Evolutionary conservation across 2,113 vertebrate species (phyloP).

Genomic region (Xiphophorus couchianus): DNA sequence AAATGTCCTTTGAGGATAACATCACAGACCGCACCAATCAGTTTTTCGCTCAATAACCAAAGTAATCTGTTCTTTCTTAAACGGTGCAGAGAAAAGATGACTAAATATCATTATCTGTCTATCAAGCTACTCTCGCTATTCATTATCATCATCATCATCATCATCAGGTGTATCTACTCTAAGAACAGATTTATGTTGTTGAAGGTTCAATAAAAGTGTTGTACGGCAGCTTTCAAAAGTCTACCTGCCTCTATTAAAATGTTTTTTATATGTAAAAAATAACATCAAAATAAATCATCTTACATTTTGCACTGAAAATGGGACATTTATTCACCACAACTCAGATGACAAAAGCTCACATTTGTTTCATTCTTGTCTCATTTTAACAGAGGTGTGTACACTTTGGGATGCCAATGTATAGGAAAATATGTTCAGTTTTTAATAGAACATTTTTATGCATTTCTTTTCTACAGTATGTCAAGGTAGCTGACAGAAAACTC

Average conservation of each 20-base stretch:
- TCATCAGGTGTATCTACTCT: neutral
- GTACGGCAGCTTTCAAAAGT: neutral
- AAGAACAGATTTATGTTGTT: neutral
- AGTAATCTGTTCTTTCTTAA: neutral
- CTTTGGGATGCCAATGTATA: neutral
- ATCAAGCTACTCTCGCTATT: neutral
- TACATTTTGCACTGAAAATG: neutral
- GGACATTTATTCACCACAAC: neutral
- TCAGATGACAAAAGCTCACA: no score
- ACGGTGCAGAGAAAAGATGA: neutral
- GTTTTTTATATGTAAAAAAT: neutral
- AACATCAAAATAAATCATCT: neutral
- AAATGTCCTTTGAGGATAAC: neutral
- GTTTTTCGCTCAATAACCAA: neutral
- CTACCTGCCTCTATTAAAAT: neutral
- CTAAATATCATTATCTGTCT: neutral
- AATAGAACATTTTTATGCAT: no score
- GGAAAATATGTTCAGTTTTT: neutral
- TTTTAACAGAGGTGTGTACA: neutral
- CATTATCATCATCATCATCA: neutral
- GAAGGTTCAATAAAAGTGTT: neutral
- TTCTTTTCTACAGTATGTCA: neutral
- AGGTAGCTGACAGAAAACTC: slow-evolving; percentile 2
- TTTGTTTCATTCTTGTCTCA: neutral
- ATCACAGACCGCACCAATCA: neutral